Percentiles rank a stretch among this genome's conserved stretches.
Evolutionary conservation across 2,113 vertebrate genomes (phyloP).

Genomic region (Merops nubicus): DNA sequence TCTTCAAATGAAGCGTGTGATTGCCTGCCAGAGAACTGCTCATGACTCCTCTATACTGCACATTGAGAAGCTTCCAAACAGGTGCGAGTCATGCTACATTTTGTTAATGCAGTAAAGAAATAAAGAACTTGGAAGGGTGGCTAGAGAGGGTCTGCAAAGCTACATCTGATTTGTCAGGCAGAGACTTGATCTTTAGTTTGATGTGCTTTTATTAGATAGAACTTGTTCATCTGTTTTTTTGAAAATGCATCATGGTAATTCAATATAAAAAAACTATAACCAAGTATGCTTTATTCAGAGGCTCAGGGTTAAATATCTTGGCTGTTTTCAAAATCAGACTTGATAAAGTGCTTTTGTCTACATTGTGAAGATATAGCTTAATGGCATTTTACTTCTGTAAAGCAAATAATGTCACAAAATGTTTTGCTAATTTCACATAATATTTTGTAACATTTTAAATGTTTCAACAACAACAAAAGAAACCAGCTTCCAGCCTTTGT

Average conservation of each 20-base stretch:
- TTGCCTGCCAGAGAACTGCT: slow-evolving; percentile 90
- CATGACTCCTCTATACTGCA: slow-evolving; percentile 93
- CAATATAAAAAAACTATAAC: background rate
- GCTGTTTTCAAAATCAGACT: background rate
- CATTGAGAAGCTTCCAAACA: slow-evolving; percentile 79
- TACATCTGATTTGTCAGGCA: background rate
- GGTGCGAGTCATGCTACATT: slow-evolving; percentile 58
- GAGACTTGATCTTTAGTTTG: background rate
- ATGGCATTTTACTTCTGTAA: background rate
- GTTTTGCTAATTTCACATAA: background rate
- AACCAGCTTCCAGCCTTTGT: background rate
- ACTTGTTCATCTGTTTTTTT: background rate
- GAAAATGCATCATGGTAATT: background rate
- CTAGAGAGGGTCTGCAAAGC: background rate
- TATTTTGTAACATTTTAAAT: background rate
- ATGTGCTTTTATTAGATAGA: background rate
- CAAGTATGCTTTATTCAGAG: background rate
- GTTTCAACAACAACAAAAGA: background rate
- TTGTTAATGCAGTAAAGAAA: background rate
- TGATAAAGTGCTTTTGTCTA: background rate
- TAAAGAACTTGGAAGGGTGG: background rate
- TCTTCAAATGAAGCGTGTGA: slow-evolving; percentile 83
- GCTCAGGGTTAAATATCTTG: background rate
- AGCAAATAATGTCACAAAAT: background rate
- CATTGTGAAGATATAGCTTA: background rate